Evolutionary conservation across 2,797 vertebrate genomes (phyloP).

Genomic region (Onychomys arenicola): DNA sequence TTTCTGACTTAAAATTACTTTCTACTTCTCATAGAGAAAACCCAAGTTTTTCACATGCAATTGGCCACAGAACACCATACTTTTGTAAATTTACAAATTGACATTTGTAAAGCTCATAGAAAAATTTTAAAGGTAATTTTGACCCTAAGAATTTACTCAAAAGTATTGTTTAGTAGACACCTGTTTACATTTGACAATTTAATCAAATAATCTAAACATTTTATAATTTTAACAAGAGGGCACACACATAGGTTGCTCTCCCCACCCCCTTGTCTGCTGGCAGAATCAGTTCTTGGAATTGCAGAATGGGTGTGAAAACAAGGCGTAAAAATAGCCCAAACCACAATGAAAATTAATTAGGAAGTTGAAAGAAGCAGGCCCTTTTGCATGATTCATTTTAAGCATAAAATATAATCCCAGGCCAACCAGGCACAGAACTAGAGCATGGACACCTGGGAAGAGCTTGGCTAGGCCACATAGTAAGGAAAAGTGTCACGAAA

Average conservation of each 20-base stretch:
- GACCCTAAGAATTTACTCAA: not conserved
- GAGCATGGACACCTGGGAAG: not conserved
- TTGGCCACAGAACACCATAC: not conserved
- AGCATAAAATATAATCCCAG: not conserved
- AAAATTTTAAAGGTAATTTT: constrained; percentile 43
- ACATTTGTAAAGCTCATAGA: not conserved
- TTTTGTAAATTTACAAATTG: no score
- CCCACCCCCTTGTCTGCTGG: not conserved
- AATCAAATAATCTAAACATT: not conserved
- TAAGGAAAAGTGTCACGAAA: not conserved
- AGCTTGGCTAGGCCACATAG: not conserved
- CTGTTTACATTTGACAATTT: constrained; percentile 15
- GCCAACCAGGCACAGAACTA: not conserved
- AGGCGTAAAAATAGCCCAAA: not conserved
- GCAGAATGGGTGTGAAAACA: not conserved
- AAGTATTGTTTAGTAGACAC: not conserved
- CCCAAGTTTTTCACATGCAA: not conserved
- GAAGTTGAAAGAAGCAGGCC: not conserved
- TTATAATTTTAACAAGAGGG: not conserved
- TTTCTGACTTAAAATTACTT: not conserved
- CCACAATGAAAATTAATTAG: not conserved
- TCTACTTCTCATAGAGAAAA: not conserved
- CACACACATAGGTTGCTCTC: not conserved
- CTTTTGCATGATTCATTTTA: not conserved
- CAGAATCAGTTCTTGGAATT: not conserved